Base-by-base conservation (phyloP, 2,797 vertebrate species). In the Rhabdomys pumilio region DNA sequence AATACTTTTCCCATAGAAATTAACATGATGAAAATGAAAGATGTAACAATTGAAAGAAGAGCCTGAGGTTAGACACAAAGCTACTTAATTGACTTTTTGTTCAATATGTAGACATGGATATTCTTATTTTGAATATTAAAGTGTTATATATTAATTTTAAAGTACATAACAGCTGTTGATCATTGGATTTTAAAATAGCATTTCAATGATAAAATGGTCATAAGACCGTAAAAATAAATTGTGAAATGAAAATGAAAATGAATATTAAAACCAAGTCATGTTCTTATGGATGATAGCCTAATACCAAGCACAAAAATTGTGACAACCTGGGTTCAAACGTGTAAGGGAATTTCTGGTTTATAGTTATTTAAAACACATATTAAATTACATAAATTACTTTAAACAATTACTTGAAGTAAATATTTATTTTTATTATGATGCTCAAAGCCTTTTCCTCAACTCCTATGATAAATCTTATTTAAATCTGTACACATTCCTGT, bases 281-380 rank as follows among this genome's bases (percentile, higher is more conserved):
- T 95, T 95, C 73, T 97, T 97, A 72, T 94, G 92, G 88, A 94
- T 95, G 95, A 38, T 0, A 0, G 90, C 10, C 38, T 90, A 82
- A 79, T 29, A 61, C 47, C 19, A 0, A 0, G 96, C n/a, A 93
- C 72, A 97, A 91, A 88, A 93, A 90, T 50, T 41, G 26, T 31
- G 26, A 29, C 53, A 96, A 53, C 41, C 1, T 94, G 90, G 77
- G 14, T 11, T 80, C 53, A 93, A 83, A 59, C 77, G 5, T 65
- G n/a, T 31, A 61, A 6, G 72, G 5, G 69, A 85, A 38, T 57
- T 85, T 1, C 14, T 81, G 38, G 10, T 53, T 3, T 17, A 55
- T 41, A 50, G 7, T 63, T 24, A 17, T 95, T 95, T 82, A 8
- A 73, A 50, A 50, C 50, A 50, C 10, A 11, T 50, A 50, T 11